Base-by-base conservation (phyloP, 2,797 vertebrate genomes). In the Phrynocephalus vlangalii region DNA sequence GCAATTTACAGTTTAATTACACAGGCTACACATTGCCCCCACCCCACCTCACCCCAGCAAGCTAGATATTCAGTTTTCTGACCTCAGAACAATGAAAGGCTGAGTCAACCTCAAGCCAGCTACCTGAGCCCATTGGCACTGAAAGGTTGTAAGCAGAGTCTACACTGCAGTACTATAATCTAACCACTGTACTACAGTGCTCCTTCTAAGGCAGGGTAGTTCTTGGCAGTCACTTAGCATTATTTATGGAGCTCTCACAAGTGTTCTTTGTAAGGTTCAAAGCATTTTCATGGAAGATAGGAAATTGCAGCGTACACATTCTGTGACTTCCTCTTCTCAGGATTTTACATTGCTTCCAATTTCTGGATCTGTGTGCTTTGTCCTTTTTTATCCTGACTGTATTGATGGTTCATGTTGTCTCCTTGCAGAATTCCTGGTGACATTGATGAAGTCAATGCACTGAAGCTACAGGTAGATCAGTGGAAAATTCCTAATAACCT, bases 401-500 rank as follows among this genome's bases (percentile, higher is more conserved):
- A 87, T 68, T 82, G 76, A 81, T 82, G 2, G 82, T 50, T 78
- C 56, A 89, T 75, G 92, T 18, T 79, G 22, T 88, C 28, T 89
- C 63, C 50, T 91, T 88, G 72, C 96, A 99, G 98, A 92, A 97
- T 99, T 84, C 98, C 98, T 72, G 98, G 98, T 86, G 98, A 99
- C 94, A 99, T 99, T 9, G 98, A 99, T 91, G 98, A 99, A 93
- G 98, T 99, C 85, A 99, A 99, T 66, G 98, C 98, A 0, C 73
- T 99, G 94, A 98, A 99, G 95, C 95, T 99, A 82, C 98, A 98
- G 86, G 98, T 99, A 75, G 98, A 99, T 93, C 98, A 98, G 94
- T 99, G 98, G 98, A 97, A 97, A 91, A 98, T 98, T 90, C 98
- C 98, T 16, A 97, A 97, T 72, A 96, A 97, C 88, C 97, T 98